Evolutionary conservation across 2,797 vertebrate species (phyloP).

Genomic region (Anableps anableps): DNA sequence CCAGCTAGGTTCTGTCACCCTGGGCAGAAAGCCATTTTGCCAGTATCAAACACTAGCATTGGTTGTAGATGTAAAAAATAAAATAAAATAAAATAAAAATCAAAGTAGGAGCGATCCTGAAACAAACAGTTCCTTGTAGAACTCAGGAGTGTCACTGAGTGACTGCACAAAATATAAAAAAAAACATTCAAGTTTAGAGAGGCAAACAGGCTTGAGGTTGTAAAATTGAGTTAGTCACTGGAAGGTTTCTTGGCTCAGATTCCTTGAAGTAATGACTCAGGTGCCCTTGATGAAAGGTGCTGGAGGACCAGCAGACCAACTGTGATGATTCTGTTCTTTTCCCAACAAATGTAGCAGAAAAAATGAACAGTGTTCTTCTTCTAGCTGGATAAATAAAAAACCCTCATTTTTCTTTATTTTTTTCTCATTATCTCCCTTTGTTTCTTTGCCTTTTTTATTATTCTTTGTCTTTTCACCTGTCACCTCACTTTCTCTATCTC

Average conservation of each 20-base stretch:
- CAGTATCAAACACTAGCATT: constrained; percentile 20
- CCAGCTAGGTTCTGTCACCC: background rate
- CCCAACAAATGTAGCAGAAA: constrained; percentile 21
- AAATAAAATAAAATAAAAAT: background rate
- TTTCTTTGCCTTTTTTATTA: constrained; percentile 13
- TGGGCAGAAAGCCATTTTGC: background rate
- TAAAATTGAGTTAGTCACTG: constrained; percentile 37
- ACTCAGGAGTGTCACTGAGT: constrained; percentile 12
- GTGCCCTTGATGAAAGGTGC: constrained; percentile 40
- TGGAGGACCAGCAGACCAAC: constrained; percentile 15
- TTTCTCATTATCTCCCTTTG: constrained; percentile 8
- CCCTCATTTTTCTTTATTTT: constrained; percentile 2
- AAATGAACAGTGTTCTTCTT: constrained; percentile 12
- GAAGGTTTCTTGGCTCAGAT: constrained; percentile 34
- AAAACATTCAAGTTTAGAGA: constrained; percentile 14
- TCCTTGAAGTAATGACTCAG: constrained; percentile 28
- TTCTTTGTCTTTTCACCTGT: constrained; percentile 36
- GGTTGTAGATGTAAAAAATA: background rate
- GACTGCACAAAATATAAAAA: constrained; percentile 13
- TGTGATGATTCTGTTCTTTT: constrained; percentile 25
- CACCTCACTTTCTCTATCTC: constrained; percentile 37
- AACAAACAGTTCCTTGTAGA: constrained; percentile 6
- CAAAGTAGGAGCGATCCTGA: constrained; percentile 27
- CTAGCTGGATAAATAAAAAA: constrained; percentile 11
- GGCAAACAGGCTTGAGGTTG: constrained; percentile 7